Conservation (phyloP, 2,888 invertebrate species). For the Acronicta leporina region DNA sequence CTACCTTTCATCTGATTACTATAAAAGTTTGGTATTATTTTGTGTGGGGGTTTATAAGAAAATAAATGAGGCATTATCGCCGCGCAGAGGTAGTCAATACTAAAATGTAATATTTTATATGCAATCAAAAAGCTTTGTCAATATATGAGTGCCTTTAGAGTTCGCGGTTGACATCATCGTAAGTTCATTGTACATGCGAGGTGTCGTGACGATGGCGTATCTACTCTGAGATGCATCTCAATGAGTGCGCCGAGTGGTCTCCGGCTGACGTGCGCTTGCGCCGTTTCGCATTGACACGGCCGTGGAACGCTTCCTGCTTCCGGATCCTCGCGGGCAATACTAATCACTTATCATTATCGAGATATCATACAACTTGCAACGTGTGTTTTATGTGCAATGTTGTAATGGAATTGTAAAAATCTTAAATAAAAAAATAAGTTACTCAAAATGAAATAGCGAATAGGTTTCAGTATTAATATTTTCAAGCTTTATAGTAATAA, state of each 20-base stretch:
- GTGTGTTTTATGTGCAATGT: conserved; percentile 25
- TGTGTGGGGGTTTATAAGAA: too few relatives aligned
- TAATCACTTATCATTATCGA: conserved; percentile 70
- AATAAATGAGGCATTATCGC: too few relatives aligned
- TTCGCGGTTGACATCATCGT: conserved; percentile 65
- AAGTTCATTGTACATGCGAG: conserved; percentile 61
- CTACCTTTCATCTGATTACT: too few relatives aligned
- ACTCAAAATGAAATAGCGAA: too few relatives aligned
- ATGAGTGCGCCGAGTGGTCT: conserved; percentile 63
- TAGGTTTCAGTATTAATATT: too few relatives aligned
- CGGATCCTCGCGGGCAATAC: conserved; percentile 77
- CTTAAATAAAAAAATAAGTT: not conserved
- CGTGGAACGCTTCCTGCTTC: conserved; percentile 83
- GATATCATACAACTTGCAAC: conserved; percentile 42
- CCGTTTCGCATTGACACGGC: conserved; percentile 68
- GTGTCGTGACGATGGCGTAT: conserved; percentile 47
- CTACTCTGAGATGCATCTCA: conserved; percentile 67
- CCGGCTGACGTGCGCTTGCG: conserved; percentile 58
- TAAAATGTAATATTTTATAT: conserved; percentile 16
- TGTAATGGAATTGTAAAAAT: conserved; percentile 1
- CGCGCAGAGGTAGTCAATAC: not conserved
- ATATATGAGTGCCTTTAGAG: conserved; percentile 46
- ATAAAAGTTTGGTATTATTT: too few relatives aligned
- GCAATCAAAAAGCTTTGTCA: conserved; percentile 38
- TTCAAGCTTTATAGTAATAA: too few relatives aligned